These are phyloP conservation scores for Metopolophium dirhodum DNA, from an alignment of 1,140 invertebrate species.

Conservation along the genomic window DNA sequence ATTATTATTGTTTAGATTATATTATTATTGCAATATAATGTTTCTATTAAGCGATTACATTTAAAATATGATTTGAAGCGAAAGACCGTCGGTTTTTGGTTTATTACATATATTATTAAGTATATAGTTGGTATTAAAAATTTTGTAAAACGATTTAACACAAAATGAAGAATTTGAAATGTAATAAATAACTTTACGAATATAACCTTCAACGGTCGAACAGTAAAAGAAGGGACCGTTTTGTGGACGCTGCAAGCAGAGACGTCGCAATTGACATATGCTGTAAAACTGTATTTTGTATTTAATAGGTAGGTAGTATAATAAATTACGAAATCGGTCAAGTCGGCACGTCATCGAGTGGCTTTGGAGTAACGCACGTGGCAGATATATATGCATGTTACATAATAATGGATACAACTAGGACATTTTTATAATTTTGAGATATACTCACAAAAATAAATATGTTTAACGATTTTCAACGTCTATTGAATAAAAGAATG, in stretches of 20 bases:
- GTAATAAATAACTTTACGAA: neutral
- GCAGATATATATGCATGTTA: neutral
- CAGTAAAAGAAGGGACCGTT: neutral
- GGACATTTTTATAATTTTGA: neutral
- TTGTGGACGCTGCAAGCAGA: neutral
- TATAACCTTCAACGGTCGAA: neutral
- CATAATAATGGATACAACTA: neutral
- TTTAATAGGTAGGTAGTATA: neutral
- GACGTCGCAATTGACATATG: neutral
- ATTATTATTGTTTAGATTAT: neutral
- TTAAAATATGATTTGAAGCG: neutral
- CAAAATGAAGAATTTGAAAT: neutral
- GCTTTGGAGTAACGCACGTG: neutral
- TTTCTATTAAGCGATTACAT: neutral
- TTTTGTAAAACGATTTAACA: neutral
- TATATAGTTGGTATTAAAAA: neutral
- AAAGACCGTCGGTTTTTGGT: neutral
- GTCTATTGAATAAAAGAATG: neutral
- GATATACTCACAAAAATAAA: neutral
- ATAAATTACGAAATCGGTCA: slow-evolving; percentile 16
- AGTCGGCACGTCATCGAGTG: neutral
- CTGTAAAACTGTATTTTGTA: neutral
- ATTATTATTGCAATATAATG: neutral
- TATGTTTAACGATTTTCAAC: neutral
- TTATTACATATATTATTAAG: neutral